Conservation (phyloP, 35 echinoderm and acorn worm genomes). For the Apostichopus parvimensis region DNA sequence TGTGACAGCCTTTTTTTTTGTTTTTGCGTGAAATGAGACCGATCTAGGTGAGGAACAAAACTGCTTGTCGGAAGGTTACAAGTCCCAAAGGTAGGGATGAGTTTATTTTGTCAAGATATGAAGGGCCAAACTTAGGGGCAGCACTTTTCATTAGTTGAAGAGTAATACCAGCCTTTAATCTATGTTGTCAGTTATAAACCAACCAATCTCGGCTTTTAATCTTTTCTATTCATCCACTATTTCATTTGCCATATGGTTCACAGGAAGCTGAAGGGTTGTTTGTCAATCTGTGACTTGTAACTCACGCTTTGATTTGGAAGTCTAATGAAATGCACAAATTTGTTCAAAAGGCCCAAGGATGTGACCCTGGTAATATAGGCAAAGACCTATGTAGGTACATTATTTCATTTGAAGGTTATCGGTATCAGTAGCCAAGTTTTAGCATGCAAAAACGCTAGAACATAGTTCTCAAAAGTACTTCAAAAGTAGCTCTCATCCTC, state of each 20-base stretch:
- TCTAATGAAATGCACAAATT: not conserved
- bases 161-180: slow-evolving; percentile 45
- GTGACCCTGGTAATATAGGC: not conserved
- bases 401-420: not conserved
- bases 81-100: slow-evolving; percentile 23
- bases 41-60: slow-evolving; percentile 11
- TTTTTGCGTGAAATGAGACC: slow-evolving; percentile 9
- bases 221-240: slow-evolving; percentile 18
- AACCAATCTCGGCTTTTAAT: slow-evolving; percentile 49
- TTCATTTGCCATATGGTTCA: not conserved
- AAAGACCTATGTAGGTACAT: not conserved
- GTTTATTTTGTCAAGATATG: slow-evolving; percentile 44
- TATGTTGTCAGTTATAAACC: slow-evolving; percentile 44
- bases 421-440: not conserved
- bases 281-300: not conserved
- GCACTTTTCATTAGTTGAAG: slow-evolving; percentile 37
- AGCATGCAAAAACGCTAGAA: no score
- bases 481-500: no score
- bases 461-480: no score
- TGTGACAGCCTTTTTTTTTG: slow-evolving; percentile 16
- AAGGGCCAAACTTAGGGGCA: slow-evolving; percentile 27
- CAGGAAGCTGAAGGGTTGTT: no score
- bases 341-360: not conserved
- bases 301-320: not conserved
- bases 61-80: slow-evolving; percentile 37